Evolutionary conservation across 2,797 vertebrate genomes (phyloP), one percentile per base, ranked within the genome.

Genomic region (Crenuchus spilurus): DNA sequence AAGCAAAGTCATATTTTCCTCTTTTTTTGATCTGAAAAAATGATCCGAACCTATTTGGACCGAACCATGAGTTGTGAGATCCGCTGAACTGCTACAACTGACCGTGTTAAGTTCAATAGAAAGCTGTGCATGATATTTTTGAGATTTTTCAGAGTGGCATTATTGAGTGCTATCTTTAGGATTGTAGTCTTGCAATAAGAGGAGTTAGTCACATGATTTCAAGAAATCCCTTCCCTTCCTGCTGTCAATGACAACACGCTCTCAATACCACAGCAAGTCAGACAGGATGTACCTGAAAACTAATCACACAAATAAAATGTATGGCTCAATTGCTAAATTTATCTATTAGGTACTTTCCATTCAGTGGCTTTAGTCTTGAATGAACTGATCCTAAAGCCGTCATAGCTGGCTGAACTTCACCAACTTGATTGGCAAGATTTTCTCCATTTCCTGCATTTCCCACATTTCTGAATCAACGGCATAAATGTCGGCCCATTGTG

Each of bases 381-480:
- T 33, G 14, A 31, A 13, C 2, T 28, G n/a, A 37, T 31, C 14
- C 24, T 3, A 63, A 13, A 14, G 16, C 18, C 41, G 6, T 49
- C 52, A 35, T 7, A 30, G 42, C 10, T 14, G 5, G n/a, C 18
- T 9, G 31, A 30, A 26, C 26, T 6, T 18, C 6, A n/a, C 42
- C 67, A 49, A 65, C 48, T 37, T 0, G 2, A 67, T 26, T 33
- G 14, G 20, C 6, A 13, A 9, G 24, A 22, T 41, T 20, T 58
- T 13, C 18, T 24, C 10, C 33, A 13, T 61, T 61, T 46, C 31
- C 28, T 20, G 62, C 20, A 74, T 39, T 46, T 55, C 33, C 51
- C 30, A 9, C 61, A 57, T 54, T 65, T 65, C 51, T 18, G 37
- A 73, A 16, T 65, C 11, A 30, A 11, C 20, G n/a, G 11, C 18